Percentiles rank a stretch among this genome's conserved stretches.
These are phyloP conservation scores for Molossus alvarezi DNA, from an alignment of 2,797 vertebrate genomes.

Conservation along the genomic window DNA sequence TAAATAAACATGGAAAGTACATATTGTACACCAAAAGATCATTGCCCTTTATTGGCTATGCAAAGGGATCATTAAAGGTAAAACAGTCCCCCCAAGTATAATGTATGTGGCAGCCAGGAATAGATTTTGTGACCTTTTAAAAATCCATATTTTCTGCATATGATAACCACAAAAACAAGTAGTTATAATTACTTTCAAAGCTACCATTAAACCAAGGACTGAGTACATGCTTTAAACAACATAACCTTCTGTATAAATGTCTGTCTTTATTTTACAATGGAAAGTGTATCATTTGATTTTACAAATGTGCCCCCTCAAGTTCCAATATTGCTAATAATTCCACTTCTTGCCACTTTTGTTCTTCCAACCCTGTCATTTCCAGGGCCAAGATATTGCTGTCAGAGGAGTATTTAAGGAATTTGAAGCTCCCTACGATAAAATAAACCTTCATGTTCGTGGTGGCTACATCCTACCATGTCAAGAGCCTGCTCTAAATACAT, in stretches of 20 bases:
- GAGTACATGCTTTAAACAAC: background rate
- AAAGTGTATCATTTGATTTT: background rate
- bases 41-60: background rate
- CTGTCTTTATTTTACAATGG: background rate
- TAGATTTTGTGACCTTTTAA: conserved; percentile 16
- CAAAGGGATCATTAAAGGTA: background rate
- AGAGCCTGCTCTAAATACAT: conserved; percentile 91
- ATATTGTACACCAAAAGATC: background rate
- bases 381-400: conserved; percentile 89
- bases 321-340: background rate
- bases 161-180: background rate
- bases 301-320: background rate
- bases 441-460: conserved; percentile 95
- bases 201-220: background rate
- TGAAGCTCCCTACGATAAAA: conserved; percentile 89
- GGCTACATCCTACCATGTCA: conserved; percentile 95
- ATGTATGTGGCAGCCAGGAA: background rate
- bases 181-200: background rate
- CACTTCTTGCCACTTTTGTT: background rate
- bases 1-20: background rate
- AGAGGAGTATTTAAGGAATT: conserved; percentile 82
- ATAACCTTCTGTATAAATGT: background rate
- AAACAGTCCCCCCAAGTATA: background rate
- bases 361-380: conserved; percentile 18
- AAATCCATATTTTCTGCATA: background rate